A percentile compares a stretch with the other conserved stretches of the same genome.
Evolutionary conservation across 53 echinoderm and acorn worm species (phyloP).

Genomic region (Henricia sp.): DNA sequence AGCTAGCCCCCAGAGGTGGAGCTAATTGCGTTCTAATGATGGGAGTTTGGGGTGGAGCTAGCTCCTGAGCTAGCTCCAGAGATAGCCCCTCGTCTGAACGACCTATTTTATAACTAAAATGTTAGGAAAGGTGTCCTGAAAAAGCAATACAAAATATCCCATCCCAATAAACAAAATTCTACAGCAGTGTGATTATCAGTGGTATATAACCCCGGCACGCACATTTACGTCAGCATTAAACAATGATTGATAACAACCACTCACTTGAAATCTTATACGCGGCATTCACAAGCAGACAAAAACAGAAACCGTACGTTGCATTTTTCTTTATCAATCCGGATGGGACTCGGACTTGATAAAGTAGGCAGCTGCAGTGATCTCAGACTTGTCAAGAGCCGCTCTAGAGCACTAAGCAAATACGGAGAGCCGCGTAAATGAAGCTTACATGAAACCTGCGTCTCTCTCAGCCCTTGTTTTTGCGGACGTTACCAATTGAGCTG

Average conservation of each 20-base stretch:
- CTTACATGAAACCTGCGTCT: not conserved
- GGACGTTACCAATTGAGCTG: not conserved
- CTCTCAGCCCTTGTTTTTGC: not conserved
- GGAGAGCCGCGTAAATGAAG: not conserved
- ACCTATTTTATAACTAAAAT: too few relatives aligned
- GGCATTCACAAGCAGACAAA: not conserved
- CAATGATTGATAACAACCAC: slow-evolving; percentile 8
- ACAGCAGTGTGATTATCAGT: not conserved
- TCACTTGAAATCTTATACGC: slow-evolving; percentile 6
- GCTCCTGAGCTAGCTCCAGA: too few relatives aligned
- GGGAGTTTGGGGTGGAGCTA: too few relatives aligned
- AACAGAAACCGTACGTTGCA: not conserved
- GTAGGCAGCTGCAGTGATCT: slow-evolving; percentile 16
- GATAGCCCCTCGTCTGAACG: too few relatives aligned
- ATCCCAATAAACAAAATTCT: too few relatives aligned
- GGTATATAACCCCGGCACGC: not conserved
- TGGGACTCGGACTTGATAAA: not conserved
- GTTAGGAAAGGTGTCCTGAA: too few relatives aligned
- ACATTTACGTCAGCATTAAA: not conserved
- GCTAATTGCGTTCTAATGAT: too few relatives aligned
- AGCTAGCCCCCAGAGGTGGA: too few relatives aligned
- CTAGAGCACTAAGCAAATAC: slow-evolving; percentile 1
- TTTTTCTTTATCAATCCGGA: not conserved
- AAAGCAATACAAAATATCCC: too few relatives aligned
- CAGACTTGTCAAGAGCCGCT: not conserved